These are phyloP conservation scores for Equus quagga DNA, from an alignment of 2,113 vertebrate genomes.

Conservation along the genomic window DNA sequence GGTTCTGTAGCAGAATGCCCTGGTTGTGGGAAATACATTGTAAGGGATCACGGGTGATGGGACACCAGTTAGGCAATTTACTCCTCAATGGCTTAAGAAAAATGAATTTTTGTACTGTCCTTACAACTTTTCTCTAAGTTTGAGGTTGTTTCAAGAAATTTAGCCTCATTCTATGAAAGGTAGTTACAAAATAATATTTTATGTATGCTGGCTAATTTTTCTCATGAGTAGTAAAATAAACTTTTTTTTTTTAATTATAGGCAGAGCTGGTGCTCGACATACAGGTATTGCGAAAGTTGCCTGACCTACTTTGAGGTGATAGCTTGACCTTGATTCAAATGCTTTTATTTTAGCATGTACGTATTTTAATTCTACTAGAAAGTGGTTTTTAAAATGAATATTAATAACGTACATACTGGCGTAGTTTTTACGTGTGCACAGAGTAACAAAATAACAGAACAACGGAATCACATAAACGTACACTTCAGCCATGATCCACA, in stretches of 20 bases:
- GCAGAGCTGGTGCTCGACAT: background rate
- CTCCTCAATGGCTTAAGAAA: background rate
- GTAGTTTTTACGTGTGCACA: background rate
- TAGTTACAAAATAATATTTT: slow-evolving; percentile 7
- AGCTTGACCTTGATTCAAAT: slow-evolving; percentile 14
- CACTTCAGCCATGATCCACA: background rate
- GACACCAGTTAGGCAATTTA: background rate
- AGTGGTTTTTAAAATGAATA: slow-evolving; percentile 15
- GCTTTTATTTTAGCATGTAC: slow-evolving; percentile 8
- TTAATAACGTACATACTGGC: background rate
- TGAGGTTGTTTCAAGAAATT: background rate
- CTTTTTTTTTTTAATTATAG: background rate
- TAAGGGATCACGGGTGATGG: background rate
- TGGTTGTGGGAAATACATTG: background rate
- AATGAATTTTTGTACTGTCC: background rate
- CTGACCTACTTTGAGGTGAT: background rate
- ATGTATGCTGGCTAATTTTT: background rate
- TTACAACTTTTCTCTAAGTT: background rate
- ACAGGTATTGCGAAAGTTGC: slow-evolving; percentile 16
- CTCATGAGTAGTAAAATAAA: background rate
- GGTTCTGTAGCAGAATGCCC: background rate
- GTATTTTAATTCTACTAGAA: background rate
- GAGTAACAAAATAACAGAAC: background rate
- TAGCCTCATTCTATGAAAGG: background rate
- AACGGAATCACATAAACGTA: background rate